Evolutionary conservation across 2,888 invertebrate species (phyloP).

Genomic region (Sinelater perroti): DNA sequence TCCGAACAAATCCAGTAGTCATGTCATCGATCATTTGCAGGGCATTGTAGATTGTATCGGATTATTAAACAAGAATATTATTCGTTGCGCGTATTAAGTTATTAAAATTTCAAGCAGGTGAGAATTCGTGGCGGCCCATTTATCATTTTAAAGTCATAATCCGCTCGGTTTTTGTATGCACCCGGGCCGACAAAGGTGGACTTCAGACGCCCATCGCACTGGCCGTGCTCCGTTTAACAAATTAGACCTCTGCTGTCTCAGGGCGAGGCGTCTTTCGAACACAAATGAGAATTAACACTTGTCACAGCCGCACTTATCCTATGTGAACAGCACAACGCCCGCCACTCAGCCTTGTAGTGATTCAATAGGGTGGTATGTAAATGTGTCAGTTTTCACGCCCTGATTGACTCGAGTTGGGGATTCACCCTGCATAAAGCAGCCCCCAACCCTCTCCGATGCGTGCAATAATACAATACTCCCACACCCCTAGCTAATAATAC

Average conservation of each 20-base stretch:
- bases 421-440: conserved; percentile 38
- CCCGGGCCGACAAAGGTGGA: background rate
- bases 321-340: conserved; percentile 41
- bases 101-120: conserved; percentile 38
- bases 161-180: conserved; percentile 6
- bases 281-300: conserved; percentile 43
- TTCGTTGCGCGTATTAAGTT: conserved; percentile 6
- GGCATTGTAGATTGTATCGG: conserved; percentile 31
- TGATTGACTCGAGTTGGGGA: conserved; percentile 55
- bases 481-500: conserved; percentile 50
- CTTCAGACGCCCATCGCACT: background rate
- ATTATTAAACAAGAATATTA: conserved; percentile 20
- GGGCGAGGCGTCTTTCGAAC: conserved; percentile 25
- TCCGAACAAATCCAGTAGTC: conserved; percentile 25
- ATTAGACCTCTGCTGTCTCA: conserved; percentile 22
- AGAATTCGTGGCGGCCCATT: conserved; percentile 37
- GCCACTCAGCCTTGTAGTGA: conserved; percentile 51
- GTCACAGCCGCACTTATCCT: conserved; percentile 37
- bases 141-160: conserved; percentile 32
- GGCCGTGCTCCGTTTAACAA: conserved; percentile 20
- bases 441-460: conserved; percentile 48
- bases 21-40: conserved; percentile 35
- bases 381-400: conserved; percentile 62
- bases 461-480: conserved; percentile 49
- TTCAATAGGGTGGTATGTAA: conserved; percentile 59